These are phyloP conservation scores for Calyptomena viridis DNA, from an alignment of 2,113 vertebrate species.

Conservation along the genomic window DNA sequence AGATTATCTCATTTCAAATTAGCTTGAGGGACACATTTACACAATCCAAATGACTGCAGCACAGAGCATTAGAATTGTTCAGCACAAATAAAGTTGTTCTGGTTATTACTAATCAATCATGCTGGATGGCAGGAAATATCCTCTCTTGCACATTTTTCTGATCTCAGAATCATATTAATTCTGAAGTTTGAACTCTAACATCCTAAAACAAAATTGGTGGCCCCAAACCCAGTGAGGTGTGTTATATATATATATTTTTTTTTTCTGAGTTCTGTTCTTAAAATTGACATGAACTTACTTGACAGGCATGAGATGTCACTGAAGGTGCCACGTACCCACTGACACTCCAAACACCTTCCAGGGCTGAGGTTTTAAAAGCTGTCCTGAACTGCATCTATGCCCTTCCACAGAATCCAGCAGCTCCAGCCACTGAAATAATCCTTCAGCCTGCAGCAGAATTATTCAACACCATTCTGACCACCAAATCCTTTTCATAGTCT, in stretches of 20 bases:
- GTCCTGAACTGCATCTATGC: neutral
- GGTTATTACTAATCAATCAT: neutral
- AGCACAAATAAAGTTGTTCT: neutral
- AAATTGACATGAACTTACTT: neutral
- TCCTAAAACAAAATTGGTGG: neutral
- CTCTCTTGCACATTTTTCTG: neutral
- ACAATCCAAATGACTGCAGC: neutral
- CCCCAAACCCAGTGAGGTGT: neutral
- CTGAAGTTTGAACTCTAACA: neutral
- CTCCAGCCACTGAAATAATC: neutral
- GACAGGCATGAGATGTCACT: neutral
- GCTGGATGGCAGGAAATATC: neutral
- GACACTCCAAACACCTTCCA: neutral
- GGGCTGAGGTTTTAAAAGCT: neutral
- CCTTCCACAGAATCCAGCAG: neutral
- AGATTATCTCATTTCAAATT: neutral
- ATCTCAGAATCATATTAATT: neutral
- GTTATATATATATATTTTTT: rapidly evolving
- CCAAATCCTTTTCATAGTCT: neutral
- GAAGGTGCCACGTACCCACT: neutral
- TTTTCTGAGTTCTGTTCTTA: neutral
- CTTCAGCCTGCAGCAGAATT: neutral
- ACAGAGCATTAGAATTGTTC: neutral
- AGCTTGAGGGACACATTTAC: neutral
- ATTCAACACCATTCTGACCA: neutral